Percentiles rank a stretch among this genome's conserved stretches.
phyloP scores from a whole-genome alignment of 2,888 invertebrate genomes.

The Dicyrtomina minuta region DNA sequence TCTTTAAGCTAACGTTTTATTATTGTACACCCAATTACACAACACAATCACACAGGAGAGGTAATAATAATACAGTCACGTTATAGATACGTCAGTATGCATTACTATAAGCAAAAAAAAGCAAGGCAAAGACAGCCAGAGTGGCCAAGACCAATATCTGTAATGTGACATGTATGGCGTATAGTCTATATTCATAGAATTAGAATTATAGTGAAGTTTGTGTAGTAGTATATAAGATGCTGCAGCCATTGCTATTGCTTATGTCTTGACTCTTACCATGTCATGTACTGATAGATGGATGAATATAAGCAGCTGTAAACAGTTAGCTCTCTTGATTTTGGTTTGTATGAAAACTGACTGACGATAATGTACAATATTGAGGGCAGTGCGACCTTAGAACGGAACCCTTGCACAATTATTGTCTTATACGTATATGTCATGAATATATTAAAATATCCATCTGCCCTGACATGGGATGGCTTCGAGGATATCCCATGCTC shows the following conservation, averaged over 20 bases:
- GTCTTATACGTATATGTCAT: background rate
- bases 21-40: background rate
- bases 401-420: constrained; percentile 27
- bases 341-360: background rate
- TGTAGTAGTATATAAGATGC: too few relatives aligned
- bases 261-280: too few relatives aligned
- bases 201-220: too few relatives aligned
- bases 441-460: constrained; percentile 12
- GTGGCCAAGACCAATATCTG: too few relatives aligned
- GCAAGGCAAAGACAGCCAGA: too few relatives aligned
- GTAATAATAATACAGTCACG: background rate
- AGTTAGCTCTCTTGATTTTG: too few relatives aligned
- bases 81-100: background rate
- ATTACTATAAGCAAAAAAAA: background rate
- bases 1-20: constrained; percentile 4
- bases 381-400: constrained; percentile 31
- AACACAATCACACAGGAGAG: background rate
- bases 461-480: background rate
- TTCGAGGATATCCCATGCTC: constrained; percentile 16
- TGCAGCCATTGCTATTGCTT: too few relatives aligned
- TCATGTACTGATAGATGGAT: too few relatives aligned
- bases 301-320: background rate
- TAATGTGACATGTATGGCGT: too few relatives aligned
- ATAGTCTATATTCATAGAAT: too few relatives aligned
- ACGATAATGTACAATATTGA: constrained; percentile 18